These are phyloP conservation scores for Lagocephalus sceleratus DNA, from an alignment of 2,797 vertebrate species.

Conservation along the genomic window DNA sequence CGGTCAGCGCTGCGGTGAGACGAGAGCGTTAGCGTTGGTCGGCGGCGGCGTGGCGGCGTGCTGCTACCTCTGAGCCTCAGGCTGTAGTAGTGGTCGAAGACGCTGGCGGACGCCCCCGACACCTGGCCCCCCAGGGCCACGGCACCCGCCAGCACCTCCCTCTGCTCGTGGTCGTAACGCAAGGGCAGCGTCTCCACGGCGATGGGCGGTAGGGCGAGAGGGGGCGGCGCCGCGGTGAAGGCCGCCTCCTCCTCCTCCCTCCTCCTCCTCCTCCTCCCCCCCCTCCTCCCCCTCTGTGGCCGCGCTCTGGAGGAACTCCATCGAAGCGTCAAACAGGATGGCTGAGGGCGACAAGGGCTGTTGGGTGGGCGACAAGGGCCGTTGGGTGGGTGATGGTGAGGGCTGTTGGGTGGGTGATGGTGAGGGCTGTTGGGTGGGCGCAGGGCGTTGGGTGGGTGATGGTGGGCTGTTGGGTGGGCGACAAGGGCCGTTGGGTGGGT, in stretches of 20 bases:
- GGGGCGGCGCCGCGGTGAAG: slow-evolving; percentile 35
- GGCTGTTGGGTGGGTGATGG: too few relatives aligned
- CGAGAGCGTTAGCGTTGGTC: background rate
- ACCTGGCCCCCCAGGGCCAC: slow-evolving; percentile 43
- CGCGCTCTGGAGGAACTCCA: slow-evolving; percentile 72
- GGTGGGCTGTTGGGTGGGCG: too few relatives aligned
- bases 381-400: too few relatives aligned
- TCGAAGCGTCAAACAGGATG: slow-evolving; percentile 70
- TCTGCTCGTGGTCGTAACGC: slow-evolving; percentile 52
- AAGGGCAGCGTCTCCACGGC: slow-evolving; percentile 67
- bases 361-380: too few relatives aligned
- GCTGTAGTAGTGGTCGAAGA: slow-evolving; percentile 53
- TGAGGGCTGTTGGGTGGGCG: too few relatives aligned
- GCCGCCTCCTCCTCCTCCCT: slow-evolving; percentile 30
- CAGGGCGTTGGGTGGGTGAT: too few relatives aligned
- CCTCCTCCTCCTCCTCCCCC: slow-evolving; percentile 14
- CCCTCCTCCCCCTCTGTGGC: slow-evolving; percentile 24
- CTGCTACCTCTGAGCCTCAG: slow-evolving; percentile 61
- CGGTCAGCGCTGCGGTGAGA: slow-evolving; percentile 47
- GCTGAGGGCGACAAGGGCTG: slow-evolving; percentile 38
- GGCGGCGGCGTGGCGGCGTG: too few relatives aligned
- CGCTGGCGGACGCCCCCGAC: slow-evolving; percentile 29
- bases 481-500: too few relatives aligned
- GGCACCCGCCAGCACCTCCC: slow-evolving; percentile 60
- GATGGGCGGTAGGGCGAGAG: slow-evolving; percentile 17